phyloP scores from a whole-genome alignment of 2,113 vertebrate genomes.

The Suncus etruscus region DNA sequence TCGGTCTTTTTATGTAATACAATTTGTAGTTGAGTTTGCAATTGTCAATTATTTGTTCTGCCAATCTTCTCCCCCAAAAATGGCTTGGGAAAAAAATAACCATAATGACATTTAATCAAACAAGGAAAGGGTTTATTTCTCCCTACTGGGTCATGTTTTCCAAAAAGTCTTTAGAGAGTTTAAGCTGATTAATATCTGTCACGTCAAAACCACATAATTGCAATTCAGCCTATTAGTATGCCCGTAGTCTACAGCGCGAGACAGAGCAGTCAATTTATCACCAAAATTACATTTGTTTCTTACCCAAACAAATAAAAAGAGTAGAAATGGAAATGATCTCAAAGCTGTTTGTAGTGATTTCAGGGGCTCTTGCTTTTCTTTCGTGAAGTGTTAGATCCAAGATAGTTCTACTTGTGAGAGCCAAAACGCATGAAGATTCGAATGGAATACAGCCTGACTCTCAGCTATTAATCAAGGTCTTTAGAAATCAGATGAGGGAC shows the following conservation, averaged over 20 bases:
- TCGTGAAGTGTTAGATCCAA: constrained; percentile 37
- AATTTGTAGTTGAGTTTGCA: constrained; percentile 46
- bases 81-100: constrained; percentile 60
- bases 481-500: constrained; percentile 12
- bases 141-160: constrained; percentile 61
- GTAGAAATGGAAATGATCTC: constrained; percentile 41
- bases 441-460: background rate
- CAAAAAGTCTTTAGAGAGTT: constrained; percentile 71
- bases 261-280: constrained; percentile 65
- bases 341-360: constrained; percentile 40
- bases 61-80: constrained; percentile 52
- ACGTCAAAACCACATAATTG: constrained; percentile 66
- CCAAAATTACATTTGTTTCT: constrained; percentile 71
- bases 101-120: constrained; percentile 69
- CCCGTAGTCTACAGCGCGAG: background rate
- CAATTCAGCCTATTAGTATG: constrained; percentile 47
- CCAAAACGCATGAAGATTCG: background rate
- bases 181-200: constrained; percentile 74
- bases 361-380: constrained; percentile 17
- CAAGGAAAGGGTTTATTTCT: constrained; percentile 61
- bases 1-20: constrained; percentile 2
- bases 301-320: constrained; percentile 59
- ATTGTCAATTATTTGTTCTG: constrained; percentile 58
- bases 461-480: background rate
- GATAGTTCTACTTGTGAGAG: constrained; percentile 51